phyloP scores from a whole-genome alignment of 2,888 invertebrate genomes.

The Acleris cristana region DNA sequence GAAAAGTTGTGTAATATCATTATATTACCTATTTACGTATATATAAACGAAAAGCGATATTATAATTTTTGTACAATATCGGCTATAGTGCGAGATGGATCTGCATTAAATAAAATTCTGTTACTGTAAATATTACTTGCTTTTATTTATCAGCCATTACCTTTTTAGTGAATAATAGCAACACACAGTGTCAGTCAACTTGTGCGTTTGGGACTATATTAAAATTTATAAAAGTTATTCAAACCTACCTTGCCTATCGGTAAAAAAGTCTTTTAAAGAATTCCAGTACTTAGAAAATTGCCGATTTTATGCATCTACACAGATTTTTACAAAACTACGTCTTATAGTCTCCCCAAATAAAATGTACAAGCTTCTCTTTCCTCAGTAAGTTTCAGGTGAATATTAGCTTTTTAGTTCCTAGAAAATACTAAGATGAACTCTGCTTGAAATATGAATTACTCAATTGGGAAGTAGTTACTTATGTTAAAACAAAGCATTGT shows the following conservation, averaged over 20 bases:
- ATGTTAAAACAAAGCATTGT: too few relatives aligned
- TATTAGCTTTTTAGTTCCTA: too few relatives aligned
- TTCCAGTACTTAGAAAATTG: too few relatives aligned
- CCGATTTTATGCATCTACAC: background rate
- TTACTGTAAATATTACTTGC: conserved; percentile 71
- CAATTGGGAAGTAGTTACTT: too few relatives aligned
- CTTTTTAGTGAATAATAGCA: background rate
- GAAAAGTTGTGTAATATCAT: conserved; percentile 78
- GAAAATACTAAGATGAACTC: too few relatives aligned
- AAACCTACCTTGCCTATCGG: background rate
- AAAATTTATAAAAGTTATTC: background rate
- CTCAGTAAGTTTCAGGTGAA: too few relatives aligned
- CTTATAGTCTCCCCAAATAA: too few relatives aligned
- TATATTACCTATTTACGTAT: conserved; percentile 70
- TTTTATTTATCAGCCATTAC: conserved; percentile 48
- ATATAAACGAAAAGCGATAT: conserved; percentile 71
- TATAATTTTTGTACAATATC: conserved; percentile 83
- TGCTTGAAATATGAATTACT: too few relatives aligned
- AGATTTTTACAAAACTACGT: too few relatives aligned
- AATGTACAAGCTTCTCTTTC: too few relatives aligned
- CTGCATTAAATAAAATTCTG: conserved; percentile 83
- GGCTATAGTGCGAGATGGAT: conserved; percentile 80
- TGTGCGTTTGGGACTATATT: too few relatives aligned
- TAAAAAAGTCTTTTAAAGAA: background rate
- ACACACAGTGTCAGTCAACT: too few relatives aligned